A percentile compares a stretch with the other conserved stretches of the same genome.
phyloP scores from a whole-genome alignment of 2,113 vertebrate species.

The Vulpes ferrilata region DNA sequence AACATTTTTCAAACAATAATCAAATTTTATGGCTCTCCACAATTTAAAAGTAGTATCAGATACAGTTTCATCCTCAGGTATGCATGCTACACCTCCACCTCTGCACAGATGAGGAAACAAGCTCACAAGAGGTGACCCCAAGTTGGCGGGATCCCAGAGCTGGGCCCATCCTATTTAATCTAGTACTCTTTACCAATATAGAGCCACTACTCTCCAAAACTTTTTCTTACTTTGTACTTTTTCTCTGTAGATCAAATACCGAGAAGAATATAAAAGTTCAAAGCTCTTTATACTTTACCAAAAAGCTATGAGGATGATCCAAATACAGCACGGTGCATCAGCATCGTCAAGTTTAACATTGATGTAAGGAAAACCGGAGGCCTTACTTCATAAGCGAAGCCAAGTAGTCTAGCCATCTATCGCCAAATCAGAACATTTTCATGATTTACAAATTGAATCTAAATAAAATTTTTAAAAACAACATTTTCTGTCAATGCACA shows the following conservation, averaged over 20 bases:
- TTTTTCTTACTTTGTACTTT: constrained; percentile 61
- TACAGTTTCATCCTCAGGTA: background rate
- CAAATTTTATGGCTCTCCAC: background rate
- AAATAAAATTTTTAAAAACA: too few species aligned
- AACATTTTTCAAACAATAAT: background rate
- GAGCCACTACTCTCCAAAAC: background rate
- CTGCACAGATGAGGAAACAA: background rate
- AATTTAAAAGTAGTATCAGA: background rate
- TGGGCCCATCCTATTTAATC: background rate
- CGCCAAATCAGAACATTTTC: background rate
- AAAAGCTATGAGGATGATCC: constrained; percentile 96
- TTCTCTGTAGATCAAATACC: constrained; percentile 94
- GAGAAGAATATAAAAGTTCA: constrained; percentile 98
- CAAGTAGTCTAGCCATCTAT: rapidly evolving
- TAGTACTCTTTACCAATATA: background rate
- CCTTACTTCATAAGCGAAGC: background rate
- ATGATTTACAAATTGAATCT: too few species aligned
- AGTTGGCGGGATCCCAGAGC: background rate
- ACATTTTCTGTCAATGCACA: too few species aligned
- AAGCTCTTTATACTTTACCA: constrained; percentile 96
- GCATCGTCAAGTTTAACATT: constrained; percentile 94
- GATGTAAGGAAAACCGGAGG: constrained; percentile 90
- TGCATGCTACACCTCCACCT: background rate
- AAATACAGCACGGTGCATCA: constrained; percentile 93
- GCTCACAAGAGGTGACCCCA: background rate